Conservation (phyloP, 2,113 vertebrate species). For the Paramisgurnus dabryanus region DNA sequence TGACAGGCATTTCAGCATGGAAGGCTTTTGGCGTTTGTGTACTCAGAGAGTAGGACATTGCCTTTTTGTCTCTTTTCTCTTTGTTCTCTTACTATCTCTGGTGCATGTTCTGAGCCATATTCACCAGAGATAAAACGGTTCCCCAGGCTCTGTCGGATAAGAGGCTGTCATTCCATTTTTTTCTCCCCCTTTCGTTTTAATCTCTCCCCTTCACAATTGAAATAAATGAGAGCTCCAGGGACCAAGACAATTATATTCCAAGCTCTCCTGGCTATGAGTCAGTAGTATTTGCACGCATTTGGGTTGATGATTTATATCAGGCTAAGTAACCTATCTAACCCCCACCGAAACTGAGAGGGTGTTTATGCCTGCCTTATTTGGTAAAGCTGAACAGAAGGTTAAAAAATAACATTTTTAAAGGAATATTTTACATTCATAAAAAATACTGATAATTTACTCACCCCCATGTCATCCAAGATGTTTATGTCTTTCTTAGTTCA, state of each 20-base stretch:
- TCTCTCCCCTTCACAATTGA: constrained; percentile 24
- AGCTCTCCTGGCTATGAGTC: constrained; percentile 30
- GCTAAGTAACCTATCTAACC: constrained; percentile 12
- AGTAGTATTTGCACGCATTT: background rate
- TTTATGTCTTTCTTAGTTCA: no score
- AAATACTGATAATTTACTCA: no score
- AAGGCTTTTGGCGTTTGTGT: constrained; percentile 4
- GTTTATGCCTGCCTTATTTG: background rate
- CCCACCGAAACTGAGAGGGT: background rate
- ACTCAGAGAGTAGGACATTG: background rate
- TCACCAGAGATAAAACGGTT: background rate
- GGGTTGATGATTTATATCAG: constrained; percentile 24
- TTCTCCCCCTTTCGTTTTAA: constrained; percentile 5
- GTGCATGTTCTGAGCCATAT: background rate
- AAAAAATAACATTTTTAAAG: no score
- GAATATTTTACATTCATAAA: no score
- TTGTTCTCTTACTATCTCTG: background rate
- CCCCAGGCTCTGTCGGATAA: constrained; percentile 4
- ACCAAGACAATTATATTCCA: constrained; percentile 30
- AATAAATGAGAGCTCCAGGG: constrained; percentile 12
- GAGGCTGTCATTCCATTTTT: background rate
- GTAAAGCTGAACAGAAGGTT: background rate
- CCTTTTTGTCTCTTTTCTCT: background rate
- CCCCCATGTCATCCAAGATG: no score
- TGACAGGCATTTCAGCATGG: background rate